Evolutionary conservation across 2,888 invertebrate species (phyloP).

Genomic region (Octodonta nipae): DNA sequence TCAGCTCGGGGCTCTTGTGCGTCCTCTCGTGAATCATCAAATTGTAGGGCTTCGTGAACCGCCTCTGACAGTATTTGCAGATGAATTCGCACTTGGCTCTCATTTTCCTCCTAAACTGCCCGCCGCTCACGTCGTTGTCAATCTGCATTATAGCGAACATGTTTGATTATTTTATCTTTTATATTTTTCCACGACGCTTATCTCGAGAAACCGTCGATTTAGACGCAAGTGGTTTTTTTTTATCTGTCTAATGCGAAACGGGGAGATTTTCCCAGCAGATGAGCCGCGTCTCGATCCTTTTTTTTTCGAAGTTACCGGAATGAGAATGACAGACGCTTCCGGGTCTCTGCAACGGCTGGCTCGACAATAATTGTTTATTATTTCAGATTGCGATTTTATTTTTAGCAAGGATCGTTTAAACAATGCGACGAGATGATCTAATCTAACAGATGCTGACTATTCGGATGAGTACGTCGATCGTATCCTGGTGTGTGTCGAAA

Average conservation of each 20-base stretch:
- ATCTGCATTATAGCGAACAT: constrained; percentile 86
- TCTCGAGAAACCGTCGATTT: no score
- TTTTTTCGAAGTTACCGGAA: no score
- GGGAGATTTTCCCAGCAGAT: not conserved
- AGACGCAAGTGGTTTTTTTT: constrained; percentile 6
- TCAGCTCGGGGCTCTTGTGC: constrained; percentile 91
- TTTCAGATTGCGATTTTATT: no score
- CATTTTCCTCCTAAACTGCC: constrained; percentile 78
- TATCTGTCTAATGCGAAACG: no score
- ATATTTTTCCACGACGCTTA: constrained; percentile 12
- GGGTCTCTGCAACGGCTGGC: no score
- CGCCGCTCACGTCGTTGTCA: constrained; percentile 72
- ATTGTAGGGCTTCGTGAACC: constrained; percentile 97
- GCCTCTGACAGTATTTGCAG: constrained; percentile 93
- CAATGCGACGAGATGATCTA: no score
- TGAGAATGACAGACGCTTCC: no score
- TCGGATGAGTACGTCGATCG: no score
- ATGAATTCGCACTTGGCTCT: constrained; percentile 94
- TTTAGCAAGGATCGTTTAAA: no score
- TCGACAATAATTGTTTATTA: no score
- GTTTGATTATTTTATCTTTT: constrained; percentile 39
- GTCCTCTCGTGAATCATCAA: constrained; percentile 96
- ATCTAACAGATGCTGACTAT: no score
- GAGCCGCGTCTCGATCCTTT: not conserved
- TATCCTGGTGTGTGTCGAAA: no score